These are phyloP conservation scores for Conomelus anceps DNA, from an alignment of 2,888 invertebrate genomes.

Conservation along the genomic window DNA sequence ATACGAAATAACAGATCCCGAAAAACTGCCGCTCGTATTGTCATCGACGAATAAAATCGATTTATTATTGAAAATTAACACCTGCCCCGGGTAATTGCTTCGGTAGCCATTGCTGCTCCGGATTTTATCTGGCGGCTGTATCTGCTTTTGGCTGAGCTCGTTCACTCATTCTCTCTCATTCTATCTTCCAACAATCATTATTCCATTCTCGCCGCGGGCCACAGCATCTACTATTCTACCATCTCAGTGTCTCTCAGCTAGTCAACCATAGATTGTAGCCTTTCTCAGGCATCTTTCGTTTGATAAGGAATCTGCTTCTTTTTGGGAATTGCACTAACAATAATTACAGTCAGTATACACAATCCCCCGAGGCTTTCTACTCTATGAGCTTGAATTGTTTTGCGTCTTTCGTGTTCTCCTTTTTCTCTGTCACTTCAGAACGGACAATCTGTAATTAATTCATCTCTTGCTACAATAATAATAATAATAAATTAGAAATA, in stretches of 20 bases:
- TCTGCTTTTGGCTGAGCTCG: constrained; percentile 10
- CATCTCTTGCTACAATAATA: neutral
- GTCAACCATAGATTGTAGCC: constrained; percentile 1
- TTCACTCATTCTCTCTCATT: neutral
- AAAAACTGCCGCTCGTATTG: constrained; percentile 19
- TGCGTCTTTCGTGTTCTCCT: neutral
- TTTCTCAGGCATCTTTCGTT: neutral
- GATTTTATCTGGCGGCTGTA: constrained; percentile 10
- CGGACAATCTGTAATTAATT: neutral
- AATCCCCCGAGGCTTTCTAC: neutral
- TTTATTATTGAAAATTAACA: constrained; percentile 33
- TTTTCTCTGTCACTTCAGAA: neutral
- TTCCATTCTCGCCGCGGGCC: neutral
- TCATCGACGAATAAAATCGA: constrained; percentile 25
- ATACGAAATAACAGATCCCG: constrained; percentile 25
- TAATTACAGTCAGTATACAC: neutral
- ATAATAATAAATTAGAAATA: neutral
- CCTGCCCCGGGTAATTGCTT: constrained; percentile 22
- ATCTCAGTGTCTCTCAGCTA: neutral
- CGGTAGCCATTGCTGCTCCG: constrained; percentile 19
- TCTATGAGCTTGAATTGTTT: neutral
- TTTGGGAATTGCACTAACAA: neutral
- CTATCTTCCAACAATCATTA: neutral
- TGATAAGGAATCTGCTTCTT: neutral
- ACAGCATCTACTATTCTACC: neutral